A percentile compares a stretch with the other conserved stretches of the same genome.
These are phyloP conservation scores for Eurystomus glaucurus DNA, from an alignment of 2,797 vertebrate species.

Conservation along the genomic window DNA sequence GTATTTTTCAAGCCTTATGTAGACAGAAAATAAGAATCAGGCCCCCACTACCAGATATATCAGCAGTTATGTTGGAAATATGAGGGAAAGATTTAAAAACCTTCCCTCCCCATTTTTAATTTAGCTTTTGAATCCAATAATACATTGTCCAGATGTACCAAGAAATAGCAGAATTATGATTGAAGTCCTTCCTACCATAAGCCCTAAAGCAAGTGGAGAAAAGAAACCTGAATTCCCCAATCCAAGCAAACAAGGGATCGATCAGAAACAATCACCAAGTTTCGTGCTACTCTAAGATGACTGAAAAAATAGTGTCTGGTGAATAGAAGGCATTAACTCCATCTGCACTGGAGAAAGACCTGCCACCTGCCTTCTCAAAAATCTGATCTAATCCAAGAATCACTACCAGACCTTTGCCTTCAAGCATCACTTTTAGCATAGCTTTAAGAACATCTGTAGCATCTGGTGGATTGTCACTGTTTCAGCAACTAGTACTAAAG, in stretches of 20 bases:
- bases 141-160: background rate
- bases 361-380: background rate
- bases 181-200: background rate
- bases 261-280: background rate
- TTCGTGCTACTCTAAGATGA: accelerated
- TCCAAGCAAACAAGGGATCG: background rate
- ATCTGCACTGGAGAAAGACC: background rate
- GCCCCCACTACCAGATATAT: background rate
- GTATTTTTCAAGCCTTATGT: background rate
- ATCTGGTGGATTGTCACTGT: background rate
- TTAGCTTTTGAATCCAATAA: constrained; percentile 8
- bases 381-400: background rate
- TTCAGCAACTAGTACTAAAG: background rate
- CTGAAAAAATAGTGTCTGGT: background rate
- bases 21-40: background rate
- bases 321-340: background rate
- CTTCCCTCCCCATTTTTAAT: background rate
- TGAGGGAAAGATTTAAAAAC: background rate
- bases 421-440: background rate
- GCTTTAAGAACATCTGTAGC: background rate
- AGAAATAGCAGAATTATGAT: background rate
- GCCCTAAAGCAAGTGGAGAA: background rate
- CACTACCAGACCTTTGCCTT: background rate
- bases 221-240: background rate
- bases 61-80: background rate